These are phyloP conservation scores for Stichodactyla mertensii DNA, from an alignment of 64 coral and sea anemone genomes.

Conservation along the genomic window DNA sequence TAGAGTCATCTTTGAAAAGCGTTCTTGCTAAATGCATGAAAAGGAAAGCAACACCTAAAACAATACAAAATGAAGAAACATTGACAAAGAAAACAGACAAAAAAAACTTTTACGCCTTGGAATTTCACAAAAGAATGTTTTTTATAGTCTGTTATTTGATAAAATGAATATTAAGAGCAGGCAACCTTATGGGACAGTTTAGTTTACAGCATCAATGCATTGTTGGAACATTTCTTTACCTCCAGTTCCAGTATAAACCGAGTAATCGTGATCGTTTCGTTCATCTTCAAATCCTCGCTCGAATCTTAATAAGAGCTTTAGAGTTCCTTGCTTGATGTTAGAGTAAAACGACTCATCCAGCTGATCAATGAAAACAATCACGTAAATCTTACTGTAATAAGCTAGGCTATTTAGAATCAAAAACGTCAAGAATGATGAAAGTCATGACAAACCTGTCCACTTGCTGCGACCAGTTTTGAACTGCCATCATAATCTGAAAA, in stretches of 20 bases:
- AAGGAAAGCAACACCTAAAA: slow-evolving; percentile 73
- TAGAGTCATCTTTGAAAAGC: slow-evolving; percentile 48
- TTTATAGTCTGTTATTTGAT: too few species aligned
- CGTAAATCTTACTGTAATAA: neutral
- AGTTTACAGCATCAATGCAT: too few species aligned
- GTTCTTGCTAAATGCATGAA: slow-evolving; percentile 78
- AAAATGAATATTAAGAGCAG: too few species aligned
- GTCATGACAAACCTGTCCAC: slow-evolving; percentile 49
- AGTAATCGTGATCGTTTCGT: slow-evolving; percentile 55
- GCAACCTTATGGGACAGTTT: too few species aligned
- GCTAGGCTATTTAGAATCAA: neutral
- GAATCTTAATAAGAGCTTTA: slow-evolving; percentile 47
- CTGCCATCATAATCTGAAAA: slow-evolving; percentile 65
- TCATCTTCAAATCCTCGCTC: slow-evolving; percentile 69
- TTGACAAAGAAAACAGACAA: too few species aligned
- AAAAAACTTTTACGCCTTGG: neutral
- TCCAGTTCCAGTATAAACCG: slow-evolving; percentile 76
- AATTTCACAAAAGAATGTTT: too few species aligned
- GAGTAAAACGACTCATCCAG: slow-evolving; percentile 57
- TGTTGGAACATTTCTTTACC: slow-evolving; percentile 18
- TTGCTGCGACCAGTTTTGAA: slow-evolving; percentile 24
- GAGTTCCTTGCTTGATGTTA: slow-evolving; percentile 44
- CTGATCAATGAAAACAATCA: slow-evolving; percentile 2
- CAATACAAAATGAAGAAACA: neutral
- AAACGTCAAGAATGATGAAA: neutral